Evolutionary conservation across 2,113 vertebrate genomes (phyloP).

Genomic region (Epinephelus lanceolatus): DNA sequence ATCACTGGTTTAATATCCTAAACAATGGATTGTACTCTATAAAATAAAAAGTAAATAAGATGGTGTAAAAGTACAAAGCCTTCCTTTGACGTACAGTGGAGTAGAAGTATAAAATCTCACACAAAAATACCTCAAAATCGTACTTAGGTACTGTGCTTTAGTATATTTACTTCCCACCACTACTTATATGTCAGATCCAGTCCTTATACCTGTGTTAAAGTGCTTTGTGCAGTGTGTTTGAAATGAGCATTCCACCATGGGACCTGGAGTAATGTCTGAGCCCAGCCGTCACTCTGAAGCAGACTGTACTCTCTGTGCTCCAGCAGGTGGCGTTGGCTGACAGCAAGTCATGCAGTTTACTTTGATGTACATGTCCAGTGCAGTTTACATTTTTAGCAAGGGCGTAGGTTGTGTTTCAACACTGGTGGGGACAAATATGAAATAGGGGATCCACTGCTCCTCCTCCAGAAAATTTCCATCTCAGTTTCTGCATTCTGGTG

Average conservation of each 20-base stretch:
- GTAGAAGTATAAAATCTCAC: too few relatives aligned
- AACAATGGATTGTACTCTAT: neutral
- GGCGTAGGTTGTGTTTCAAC: too few relatives aligned
- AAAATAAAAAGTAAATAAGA: neutral
- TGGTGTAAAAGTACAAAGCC: neutral
- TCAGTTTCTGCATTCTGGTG: too few relatives aligned
- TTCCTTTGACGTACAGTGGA: too few relatives aligned
- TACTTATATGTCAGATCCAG: neutral
- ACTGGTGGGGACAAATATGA: too few relatives aligned
- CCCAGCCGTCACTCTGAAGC: too few relatives aligned
- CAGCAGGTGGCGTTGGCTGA: constrained; percentile 52
- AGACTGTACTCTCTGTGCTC: neutral
- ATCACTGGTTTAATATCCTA: neutral
- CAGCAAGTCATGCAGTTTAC: neutral
- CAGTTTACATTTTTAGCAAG: neutral
- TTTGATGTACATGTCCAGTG: neutral
- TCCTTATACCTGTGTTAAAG: neutral
- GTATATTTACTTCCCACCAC: neutral
- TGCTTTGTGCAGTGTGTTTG: neutral
- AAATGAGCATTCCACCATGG: neutral
- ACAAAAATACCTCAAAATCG: neutral
- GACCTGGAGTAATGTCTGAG: neutral
- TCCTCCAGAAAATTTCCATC: too few relatives aligned
- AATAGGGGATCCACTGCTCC: too few relatives aligned
- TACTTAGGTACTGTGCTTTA: too few relatives aligned